Conservation (phyloP, 2,888 invertebrate genomes). For the Amiota mariae region DNA sequence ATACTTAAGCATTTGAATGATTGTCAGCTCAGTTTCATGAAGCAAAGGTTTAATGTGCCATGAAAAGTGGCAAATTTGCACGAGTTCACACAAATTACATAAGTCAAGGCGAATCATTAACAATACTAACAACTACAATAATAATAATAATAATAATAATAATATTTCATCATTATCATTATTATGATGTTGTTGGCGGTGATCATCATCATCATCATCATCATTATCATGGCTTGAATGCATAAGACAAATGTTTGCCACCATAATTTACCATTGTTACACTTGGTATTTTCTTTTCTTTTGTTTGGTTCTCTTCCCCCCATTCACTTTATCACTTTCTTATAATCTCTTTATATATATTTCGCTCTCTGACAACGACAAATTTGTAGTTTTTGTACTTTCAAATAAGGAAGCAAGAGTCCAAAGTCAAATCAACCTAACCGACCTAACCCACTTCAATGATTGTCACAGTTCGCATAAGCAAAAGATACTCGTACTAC, state of each 20-base stretch:
- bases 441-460: slow-evolving; percentile 33
- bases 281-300: slow-evolving; percentile 32
- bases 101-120: slow-evolving; percentile 26
- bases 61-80: slow-evolving; percentile 8
- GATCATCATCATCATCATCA: slow-evolving; percentile 11
- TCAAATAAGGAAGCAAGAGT: slow-evolving; percentile 31
- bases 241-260: slow-evolving; percentile 37
- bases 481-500: background rate
- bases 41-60: background rate
- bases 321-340: background rate
- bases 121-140: background rate
- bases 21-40: no score
- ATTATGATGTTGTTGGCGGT: background rate
- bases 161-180: slow-evolving; percentile 2
- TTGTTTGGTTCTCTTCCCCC: slow-evolving; percentile 22
- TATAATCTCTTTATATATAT: background rate
- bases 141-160: background rate
- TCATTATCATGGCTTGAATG: slow-evolving; percentile 27
- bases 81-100: slow-evolving; percentile 29
- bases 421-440: background rate
- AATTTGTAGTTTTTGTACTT: slow-evolving; percentile 11
- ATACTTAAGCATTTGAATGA: background rate
- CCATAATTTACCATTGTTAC: slow-evolving; percentile 22
- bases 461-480: slow-evolving; percentile 6
- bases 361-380: background rate